Conservation (phyloP, 2,113 vertebrate genomes). For the Bolborhynchus lineola region DNA sequence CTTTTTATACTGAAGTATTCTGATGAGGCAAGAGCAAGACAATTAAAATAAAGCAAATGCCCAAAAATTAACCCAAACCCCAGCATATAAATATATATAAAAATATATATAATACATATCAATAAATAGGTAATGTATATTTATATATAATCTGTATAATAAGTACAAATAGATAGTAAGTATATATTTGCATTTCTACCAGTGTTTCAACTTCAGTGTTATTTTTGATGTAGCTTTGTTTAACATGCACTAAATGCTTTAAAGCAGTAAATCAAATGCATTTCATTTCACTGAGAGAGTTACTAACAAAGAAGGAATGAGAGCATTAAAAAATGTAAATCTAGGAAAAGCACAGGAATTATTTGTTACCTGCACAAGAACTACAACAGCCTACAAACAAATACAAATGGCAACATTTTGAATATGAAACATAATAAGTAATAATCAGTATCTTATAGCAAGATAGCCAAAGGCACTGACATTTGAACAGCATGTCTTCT, state of each 20-base stretch:
- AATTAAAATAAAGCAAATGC: neutral
- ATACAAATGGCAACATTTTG: slow-evolving; percentile 21
- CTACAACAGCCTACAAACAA: neutral
- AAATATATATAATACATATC: neutral
- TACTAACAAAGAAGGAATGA: neutral
- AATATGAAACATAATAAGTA: slow-evolving; percentile 70
- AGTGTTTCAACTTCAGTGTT: neutral
- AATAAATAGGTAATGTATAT: neutral
- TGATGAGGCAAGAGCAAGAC: neutral
- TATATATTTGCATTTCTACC: neutral
- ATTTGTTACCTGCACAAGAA: neutral
- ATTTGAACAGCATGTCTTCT: slow-evolving; percentile 82
- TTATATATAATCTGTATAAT: neutral
- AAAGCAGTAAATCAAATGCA: neutral
- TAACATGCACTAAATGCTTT: neutral
- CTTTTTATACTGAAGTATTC: neutral
- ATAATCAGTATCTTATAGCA: slow-evolving; percentile 76
- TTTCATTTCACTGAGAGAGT: neutral
- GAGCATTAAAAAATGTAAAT: neutral
- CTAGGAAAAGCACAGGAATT: neutral
- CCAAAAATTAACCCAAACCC: neutral
- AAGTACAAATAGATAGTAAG: neutral
- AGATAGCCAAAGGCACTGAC: slow-evolving; percentile 84
- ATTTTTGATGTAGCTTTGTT: neutral
- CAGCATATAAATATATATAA: neutral